phyloP scores from a whole-genome alignment of 2,888 invertebrate genomes.

The Macroteleia sp. region DNA sequence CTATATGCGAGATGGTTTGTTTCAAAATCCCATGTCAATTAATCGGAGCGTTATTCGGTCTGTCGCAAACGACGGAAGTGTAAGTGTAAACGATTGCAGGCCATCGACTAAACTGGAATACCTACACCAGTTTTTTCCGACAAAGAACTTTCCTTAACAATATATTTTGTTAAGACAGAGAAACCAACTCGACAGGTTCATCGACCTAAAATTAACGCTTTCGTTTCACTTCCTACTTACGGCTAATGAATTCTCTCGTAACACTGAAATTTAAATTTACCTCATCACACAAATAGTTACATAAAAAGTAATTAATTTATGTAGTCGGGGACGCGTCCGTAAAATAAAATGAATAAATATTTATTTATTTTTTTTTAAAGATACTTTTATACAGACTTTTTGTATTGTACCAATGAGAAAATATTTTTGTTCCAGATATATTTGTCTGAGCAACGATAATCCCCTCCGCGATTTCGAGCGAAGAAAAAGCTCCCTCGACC shows the following conservation, averaged over 20 bases:
- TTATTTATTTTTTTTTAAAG: too few species aligned
- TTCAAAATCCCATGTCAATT: constrained; percentile 29
- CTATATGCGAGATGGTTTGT: neutral
- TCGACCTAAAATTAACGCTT: constrained; percentile 21
- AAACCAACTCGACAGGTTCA: constrained; percentile 26
- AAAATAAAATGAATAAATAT: too few species aligned
- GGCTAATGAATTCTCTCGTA: constrained; percentile 10
- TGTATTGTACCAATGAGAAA: constrained; percentile 2
- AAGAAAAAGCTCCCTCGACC: constrained; percentile 9
- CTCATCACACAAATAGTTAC: neutral
- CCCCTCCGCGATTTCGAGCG: neutral
- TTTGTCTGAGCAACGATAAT: constrained; percentile 17
- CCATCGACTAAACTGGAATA: neutral
- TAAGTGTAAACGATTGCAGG: neutral
- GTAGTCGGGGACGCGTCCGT: neutral
- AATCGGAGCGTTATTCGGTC: neutral
- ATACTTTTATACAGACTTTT: too few species aligned
- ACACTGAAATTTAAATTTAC: constrained; percentile 10
- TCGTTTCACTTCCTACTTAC: constrained; percentile 29
- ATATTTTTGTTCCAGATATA: constrained; percentile 7
- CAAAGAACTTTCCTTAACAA: constrained; percentile 15
- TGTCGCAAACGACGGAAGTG: neutral
- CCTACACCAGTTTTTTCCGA: neutral
- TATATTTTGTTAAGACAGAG: constrained; percentile 22
- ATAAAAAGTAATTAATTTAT: neutral